A percentile compares a stretch with the other conserved stretches of the same genome.
phyloP scores from a whole-genome alignment of 1,140 invertebrate species.

The Drosophila ironensis region DNA sequence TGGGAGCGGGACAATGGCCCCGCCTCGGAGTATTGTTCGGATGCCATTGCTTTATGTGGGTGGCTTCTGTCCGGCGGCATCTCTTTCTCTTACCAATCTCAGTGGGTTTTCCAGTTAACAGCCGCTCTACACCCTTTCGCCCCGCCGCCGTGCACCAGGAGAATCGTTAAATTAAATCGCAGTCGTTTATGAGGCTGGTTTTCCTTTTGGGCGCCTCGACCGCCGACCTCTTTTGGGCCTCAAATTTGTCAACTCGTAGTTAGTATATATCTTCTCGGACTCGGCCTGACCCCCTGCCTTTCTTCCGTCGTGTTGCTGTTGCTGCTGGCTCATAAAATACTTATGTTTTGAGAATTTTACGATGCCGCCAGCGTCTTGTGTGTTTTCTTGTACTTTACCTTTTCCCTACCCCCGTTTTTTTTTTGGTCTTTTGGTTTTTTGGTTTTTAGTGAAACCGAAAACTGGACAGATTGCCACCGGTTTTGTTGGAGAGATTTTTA shows the following conservation, averaged over 20 bases:
- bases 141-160: constrained; percentile 39
- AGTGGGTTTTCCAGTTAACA: constrained; percentile 61
- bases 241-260: constrained; percentile 74
- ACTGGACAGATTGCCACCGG: constrained; percentile 63
- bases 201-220: constrained; percentile 75
- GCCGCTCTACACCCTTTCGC: constrained; percentile 21
- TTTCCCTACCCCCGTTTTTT: too few relatives aligned
- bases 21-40: constrained; percentile 19
- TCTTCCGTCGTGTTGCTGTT: constrained; percentile 8
- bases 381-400: constrained; percentile 49
- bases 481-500: constrained; percentile 63
- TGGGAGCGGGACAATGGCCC: constrained; percentile 53
- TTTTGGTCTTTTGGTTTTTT: constrained; percentile 22
- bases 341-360: constrained; percentile 78
- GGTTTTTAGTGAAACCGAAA: constrained; percentile 62
- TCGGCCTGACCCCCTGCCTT: constrained; percentile 28
- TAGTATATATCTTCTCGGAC: constrained; percentile 60
- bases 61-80: constrained; percentile 51
- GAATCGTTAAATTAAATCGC: constrained; percentile 80
- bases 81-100: constrained; percentile 4
- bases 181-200: constrained; percentile 75
- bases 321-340: constrained; percentile 68
- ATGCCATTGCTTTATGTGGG: constrained; percentile 69
- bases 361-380: constrained; percentile 62
- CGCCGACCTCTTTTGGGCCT: constrained; percentile 68